phyloP scores from a whole-genome alignment of 1,140 invertebrate species.

The Sesamia nonagrioides region DNA sequence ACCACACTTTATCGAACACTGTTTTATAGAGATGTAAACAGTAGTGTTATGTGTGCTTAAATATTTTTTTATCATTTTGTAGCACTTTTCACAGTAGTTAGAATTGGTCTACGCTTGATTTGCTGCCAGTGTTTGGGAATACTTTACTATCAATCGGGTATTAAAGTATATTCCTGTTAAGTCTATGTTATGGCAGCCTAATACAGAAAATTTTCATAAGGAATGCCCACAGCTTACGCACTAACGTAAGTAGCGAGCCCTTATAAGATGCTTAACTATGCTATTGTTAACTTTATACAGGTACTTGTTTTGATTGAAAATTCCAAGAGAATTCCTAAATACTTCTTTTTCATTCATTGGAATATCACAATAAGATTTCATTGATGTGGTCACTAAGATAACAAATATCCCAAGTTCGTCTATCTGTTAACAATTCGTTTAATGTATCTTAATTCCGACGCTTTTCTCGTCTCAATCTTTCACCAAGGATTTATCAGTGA shows the following conservation, averaged over 20 bases:
- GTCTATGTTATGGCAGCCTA: too few relatives aligned
- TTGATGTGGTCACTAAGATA: too few relatives aligned
- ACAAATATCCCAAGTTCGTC: background rate
- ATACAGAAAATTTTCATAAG: too few relatives aligned
- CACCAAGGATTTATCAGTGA: slow-evolving; percentile 2
- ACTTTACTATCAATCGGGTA: background rate
- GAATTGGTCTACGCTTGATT: slow-evolving; percentile 26
- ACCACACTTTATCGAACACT: background rate
- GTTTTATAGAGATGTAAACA: too few relatives aligned
- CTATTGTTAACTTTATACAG: too few relatives aligned
- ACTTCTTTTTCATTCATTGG: too few relatives aligned
- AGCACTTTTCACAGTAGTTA: slow-evolving; percentile 11
- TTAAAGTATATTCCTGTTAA: background rate
- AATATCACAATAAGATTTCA: too few relatives aligned
- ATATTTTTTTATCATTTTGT: background rate
- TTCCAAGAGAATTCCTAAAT: too few relatives aligned
- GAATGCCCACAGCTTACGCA: too few relatives aligned
- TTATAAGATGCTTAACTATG: too few relatives aligned
- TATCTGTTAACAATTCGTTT: background rate
- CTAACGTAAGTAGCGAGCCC: too few relatives aligned
- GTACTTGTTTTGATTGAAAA: too few relatives aligned
- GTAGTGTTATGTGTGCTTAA: background rate
- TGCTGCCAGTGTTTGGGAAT: slow-evolving; percentile 13
- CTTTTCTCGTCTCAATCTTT: slow-evolving; percentile 16
- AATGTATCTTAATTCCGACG: background rate